A percentile compares a stretch with the other conserved stretches of the same genome.
Evolutionary conservation across 2,888 invertebrate genomes (phyloP).

Genomic region (Neocrepidodera transversa): DNA sequence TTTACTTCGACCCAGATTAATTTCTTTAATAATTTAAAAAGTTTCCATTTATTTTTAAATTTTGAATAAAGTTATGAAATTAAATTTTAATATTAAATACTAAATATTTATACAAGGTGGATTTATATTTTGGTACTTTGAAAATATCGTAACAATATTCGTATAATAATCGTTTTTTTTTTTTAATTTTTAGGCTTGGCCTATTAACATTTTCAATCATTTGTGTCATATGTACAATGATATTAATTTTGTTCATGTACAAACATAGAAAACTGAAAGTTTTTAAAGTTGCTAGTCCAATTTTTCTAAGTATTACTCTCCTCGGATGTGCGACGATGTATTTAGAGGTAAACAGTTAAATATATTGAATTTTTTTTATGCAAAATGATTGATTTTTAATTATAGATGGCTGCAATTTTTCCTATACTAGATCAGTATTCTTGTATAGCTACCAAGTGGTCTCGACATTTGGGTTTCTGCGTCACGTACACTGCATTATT

Average conservation of each 20-base stretch:
- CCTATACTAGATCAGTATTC: conserved; percentile 84
- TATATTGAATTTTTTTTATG: background rate
- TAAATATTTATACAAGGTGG: no score
- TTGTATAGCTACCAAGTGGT: conserved; percentile 92
- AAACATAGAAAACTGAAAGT: conserved; percentile 86
- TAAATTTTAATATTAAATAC: no score
- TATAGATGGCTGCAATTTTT: conserved; percentile 91
- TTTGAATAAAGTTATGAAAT: no score
- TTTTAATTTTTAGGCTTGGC: conserved; percentile 71
- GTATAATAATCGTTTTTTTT: no score
- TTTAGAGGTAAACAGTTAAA: conserved; percentile 72
- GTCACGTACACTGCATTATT: conserved; percentile 90
- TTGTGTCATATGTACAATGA: conserved; percentile 79
- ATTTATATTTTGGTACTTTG: no score
- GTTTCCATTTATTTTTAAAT: no score
- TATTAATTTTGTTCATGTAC: conserved; percentile 80
- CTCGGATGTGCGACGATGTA: conserved; percentile 93
- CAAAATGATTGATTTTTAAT: conserved; percentile 38
- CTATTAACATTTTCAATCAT: conserved; percentile 79
- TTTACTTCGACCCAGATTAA: no score
- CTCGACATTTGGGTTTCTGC: conserved; percentile 90
- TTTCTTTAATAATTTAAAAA: no score
- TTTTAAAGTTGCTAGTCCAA: conserved; percentile 92
- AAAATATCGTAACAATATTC: no score
- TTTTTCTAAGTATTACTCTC: conserved; percentile 88